Base-by-base conservation (phyloP, 2,797 vertebrate genomes). In the Gambusia yucatana region DNA sequence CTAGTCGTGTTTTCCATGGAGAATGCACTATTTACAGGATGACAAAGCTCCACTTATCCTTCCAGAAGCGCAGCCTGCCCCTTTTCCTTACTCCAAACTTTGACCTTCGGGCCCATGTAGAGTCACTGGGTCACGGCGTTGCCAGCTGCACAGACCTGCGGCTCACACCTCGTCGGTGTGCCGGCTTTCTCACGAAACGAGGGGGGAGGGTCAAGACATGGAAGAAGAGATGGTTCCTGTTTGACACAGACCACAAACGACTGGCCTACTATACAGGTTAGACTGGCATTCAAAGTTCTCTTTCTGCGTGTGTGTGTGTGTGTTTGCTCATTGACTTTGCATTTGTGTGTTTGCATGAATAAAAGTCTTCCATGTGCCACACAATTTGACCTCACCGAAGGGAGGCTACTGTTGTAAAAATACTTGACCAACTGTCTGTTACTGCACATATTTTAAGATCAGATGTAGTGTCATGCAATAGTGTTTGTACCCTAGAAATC, bases 201-300 rank as follows among this genome's bases (percentile, higher is more conserved):
- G 97, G 97, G 0, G 97, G 97, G 9, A 94, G 97, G 61, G 97
- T 98, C 41, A 98, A 98, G 89, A 98, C 97, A 11, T 98, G 97
- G 97, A 96, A 93, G 93, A 97, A 97, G 85, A 96, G 97, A 1
- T 98, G 97, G 97, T 98, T 98, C 90, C 94, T 97, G 80, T 98
- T 98, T 61, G 97, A 98, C 91, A 95, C 96, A 80, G 96, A 97
- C 85, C 96, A 97, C 80, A 95, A 93, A 16, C 93, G 97, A 46
- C 94, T 98, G 65, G 96, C 97, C 13, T 98, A 98, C 91, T 98
- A 97, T 30, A 95, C 96, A 4, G 97, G 97, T 98, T 82, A 87
- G 91, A 86, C 89, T 2, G 75, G 87, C 77, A 77, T 74, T 63
- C 44, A 75, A 52, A 73, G 67, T 2, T n/a, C 25, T 33, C 33